Conservation (phyloP, 2,888 invertebrate species). For the Melolontha melolontha region DNA sequence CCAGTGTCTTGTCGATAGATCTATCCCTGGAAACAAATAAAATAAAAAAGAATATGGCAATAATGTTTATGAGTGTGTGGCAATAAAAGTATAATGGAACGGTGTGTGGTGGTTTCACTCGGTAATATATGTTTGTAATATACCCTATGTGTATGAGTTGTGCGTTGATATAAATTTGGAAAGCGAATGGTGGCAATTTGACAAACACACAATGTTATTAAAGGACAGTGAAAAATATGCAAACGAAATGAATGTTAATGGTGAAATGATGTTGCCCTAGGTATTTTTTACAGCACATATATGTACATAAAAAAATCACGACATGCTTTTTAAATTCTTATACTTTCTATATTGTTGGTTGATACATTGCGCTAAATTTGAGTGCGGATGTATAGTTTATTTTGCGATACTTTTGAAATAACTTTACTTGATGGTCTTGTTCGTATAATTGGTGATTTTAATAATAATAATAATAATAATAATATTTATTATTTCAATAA, state of each 20-base stretch:
- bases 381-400: too few species aligned
- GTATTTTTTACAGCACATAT: too few species aligned
- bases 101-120: constrained; percentile 18
- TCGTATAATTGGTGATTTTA: too few species aligned
- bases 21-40: constrained; percentile 65
- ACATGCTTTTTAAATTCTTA: too few species aligned
- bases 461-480: too few species aligned
- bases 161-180: constrained; percentile 21
- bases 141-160: constrained; percentile 25
- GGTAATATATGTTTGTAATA: constrained; percentile 32
- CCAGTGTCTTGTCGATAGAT: constrained; percentile 76
- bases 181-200: constrained; percentile 29
- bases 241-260: constrained; percentile 17
- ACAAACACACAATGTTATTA: constrained; percentile 27
- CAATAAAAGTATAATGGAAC: constrained; percentile 36
- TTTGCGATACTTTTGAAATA: too few species aligned
- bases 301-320: too few species aligned
- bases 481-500: too few species aligned
- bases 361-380: too few species aligned
- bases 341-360: too few species aligned
- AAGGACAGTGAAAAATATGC: constrained; percentile 24
- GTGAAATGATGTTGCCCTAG: neutral
- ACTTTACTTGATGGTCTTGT: too few species aligned
- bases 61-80: constrained; percentile 37
- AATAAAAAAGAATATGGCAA: constrained; percentile 38